A percentile compares a stretch with the other conserved stretches of the same genome.
Conservation (phyloP, 2,113 vertebrate species). For the Rissa tridactyla region DNA sequence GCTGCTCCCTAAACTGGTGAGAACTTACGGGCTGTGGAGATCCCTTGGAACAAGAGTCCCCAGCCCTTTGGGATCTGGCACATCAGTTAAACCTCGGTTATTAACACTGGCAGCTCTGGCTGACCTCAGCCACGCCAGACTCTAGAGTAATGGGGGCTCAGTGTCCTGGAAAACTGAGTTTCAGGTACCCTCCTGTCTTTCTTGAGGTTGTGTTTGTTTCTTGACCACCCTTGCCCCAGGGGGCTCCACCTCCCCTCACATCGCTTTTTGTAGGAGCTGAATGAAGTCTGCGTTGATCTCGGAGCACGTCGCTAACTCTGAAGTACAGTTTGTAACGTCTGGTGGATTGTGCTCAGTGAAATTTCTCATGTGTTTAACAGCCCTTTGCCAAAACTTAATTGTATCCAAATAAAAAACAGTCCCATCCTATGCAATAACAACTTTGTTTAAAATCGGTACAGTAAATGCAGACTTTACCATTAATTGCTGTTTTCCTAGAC, state of each 20-base stretch:
- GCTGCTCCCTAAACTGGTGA: neutral
- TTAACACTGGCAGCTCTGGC: neutral
- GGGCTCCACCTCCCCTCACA: neutral
- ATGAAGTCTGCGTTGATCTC: neutral
- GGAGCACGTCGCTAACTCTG: rapidly evolving
- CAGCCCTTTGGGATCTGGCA: neutral
- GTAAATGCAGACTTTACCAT: neutral
- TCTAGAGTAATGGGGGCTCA: neutral
- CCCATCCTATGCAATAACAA: constrained; percentile 16
- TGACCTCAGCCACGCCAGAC: neutral
- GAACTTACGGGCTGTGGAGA: neutral
- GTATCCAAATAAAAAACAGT: constrained; percentile 45
- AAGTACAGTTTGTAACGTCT: neutral
- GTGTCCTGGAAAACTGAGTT: neutral
- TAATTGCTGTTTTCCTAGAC: constrained; percentile 10
- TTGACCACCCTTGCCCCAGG: neutral
- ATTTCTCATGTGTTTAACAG: constrained; percentile 6
- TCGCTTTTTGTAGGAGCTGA: neutral
- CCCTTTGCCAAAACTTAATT: constrained; percentile 29
- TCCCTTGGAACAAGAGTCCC: neutral
- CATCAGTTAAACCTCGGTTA: neutral
- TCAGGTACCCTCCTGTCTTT: neutral
- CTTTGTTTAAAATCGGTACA: constrained; percentile 7
- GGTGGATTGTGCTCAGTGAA: neutral
- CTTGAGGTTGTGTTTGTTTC: neutral